Evolutionary conservation across 2,888 invertebrate genomes (phyloP).

Genomic region (Cremastinae sp.): DNA sequence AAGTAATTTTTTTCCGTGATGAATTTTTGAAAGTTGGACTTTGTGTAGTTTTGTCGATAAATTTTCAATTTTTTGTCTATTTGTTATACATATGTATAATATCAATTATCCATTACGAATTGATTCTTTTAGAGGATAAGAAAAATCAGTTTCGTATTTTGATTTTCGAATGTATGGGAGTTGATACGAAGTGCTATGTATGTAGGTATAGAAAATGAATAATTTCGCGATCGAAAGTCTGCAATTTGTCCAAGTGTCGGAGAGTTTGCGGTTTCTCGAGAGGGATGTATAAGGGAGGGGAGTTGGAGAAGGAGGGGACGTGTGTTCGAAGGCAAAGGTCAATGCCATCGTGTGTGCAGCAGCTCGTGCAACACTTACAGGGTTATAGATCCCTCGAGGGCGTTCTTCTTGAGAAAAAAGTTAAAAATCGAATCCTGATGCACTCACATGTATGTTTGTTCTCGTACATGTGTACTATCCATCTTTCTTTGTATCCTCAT

Average conservation of each 20-base stretch:
- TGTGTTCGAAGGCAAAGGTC: slow-evolving; percentile 50
- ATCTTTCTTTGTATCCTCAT: slow-evolving; percentile 33
- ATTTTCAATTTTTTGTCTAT: too few relatives aligned
- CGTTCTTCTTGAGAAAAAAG: slow-evolving; percentile 47
- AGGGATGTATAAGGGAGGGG: neutral
- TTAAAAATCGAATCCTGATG: slow-evolving; percentile 13
- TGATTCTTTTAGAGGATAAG: too few relatives aligned
- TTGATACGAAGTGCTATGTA: neutral
- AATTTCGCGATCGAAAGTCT: too few relatives aligned
- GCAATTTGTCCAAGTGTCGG: too few relatives aligned
- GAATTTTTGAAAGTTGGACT: too few relatives aligned
- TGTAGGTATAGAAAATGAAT: neutral
- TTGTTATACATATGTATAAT: too few relatives aligned
- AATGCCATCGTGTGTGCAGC: slow-evolving; percentile 53
- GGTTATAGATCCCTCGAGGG: slow-evolving; percentile 47
- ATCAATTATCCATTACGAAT: too few relatives aligned
- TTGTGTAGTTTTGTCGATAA: too few relatives aligned
- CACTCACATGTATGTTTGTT: neutral
- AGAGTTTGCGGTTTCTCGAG: too few relatives aligned
- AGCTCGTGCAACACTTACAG: slow-evolving; percentile 58
- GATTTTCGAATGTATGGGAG: slow-evolving; percentile 38
- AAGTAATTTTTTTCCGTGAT: too few relatives aligned
- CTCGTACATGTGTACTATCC: slow-evolving; percentile 9
- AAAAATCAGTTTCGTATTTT: too few relatives aligned
- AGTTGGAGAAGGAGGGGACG: slow-evolving; percentile 4